phyloP scores from a whole-genome alignment of 2,113 vertebrate species.

The Oncorhynchus kisutch region DNA sequence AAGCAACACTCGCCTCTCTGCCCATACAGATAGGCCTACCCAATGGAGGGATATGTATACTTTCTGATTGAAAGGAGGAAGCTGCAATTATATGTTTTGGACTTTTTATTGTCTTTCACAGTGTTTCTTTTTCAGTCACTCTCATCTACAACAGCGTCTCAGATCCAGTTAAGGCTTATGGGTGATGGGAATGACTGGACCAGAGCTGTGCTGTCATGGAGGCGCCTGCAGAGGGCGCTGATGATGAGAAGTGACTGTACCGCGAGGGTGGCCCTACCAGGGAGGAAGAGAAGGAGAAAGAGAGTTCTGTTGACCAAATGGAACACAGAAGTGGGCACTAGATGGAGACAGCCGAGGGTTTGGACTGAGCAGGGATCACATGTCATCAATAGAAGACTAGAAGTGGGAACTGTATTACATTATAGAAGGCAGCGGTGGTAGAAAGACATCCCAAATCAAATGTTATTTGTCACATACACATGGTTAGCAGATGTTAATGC shows the following conservation, averaged over 20 bases:
- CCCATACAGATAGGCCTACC: conserved; percentile 44
- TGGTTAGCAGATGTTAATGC: no score
- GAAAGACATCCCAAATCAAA: neutral
- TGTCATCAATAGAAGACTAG: neutral
- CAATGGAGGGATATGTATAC: neutral
- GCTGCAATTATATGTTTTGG: neutral
- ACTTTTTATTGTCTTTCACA: no score
- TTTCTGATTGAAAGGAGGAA: neutral
- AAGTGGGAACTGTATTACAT: neutral
- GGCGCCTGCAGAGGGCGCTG: conserved; percentile 58
- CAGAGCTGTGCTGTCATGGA: conserved; percentile 58
- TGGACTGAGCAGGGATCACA: neutral
- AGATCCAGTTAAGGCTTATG: conserved; percentile 60
- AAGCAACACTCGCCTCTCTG: conserved; percentile 62
- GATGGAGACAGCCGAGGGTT: neutral
- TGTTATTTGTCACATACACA: no score
- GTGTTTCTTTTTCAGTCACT: neutral
- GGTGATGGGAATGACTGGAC: conserved; percentile 53
- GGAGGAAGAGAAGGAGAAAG: conserved; percentile 18
- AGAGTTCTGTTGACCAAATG: neutral
- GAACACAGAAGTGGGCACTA: no score
- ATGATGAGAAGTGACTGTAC: neutral
- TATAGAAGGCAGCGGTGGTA: conserved; percentile 3
- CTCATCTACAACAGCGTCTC: conserved; percentile 55
- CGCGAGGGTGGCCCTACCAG: neutral